A percentile compares a stretch with the other conserved stretches of the same genome.
phyloP scores from a whole-genome alignment of 2,888 invertebrate genomes.

The Ptycholaimellus sp. region DNA sequence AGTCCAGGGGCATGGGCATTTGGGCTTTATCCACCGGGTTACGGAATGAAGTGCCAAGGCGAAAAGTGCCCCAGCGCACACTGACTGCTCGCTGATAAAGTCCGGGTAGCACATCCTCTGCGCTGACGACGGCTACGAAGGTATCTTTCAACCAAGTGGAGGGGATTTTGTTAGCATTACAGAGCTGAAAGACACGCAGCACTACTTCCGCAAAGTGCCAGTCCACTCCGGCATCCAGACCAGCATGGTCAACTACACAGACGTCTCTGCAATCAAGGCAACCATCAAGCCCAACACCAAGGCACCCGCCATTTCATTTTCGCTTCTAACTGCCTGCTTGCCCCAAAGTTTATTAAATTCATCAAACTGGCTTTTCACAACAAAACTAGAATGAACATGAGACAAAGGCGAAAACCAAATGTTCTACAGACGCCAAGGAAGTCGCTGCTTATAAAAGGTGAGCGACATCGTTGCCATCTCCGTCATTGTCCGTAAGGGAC shows the following conservation, averaged over 20 bases:
- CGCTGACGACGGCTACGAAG: constrained; percentile 82
- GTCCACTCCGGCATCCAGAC: constrained; percentile 42
- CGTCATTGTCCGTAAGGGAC: constrained; percentile 32
- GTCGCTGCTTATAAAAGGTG: constrained; percentile 65
- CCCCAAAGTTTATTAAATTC: too few species aligned
- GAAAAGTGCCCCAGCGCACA: too few species aligned
- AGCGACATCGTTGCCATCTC: constrained; percentile 48
- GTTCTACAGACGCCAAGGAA: constrained; percentile 95
- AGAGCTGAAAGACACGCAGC: constrained; percentile 10
- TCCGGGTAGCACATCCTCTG: constrained; percentile 68
- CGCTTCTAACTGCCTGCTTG: too few species aligned
- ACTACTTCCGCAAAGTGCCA: constrained; percentile 36
- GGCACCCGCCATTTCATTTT: too few species aligned
- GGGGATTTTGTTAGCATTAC: not conserved
- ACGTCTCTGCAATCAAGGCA: constrained; percentile 40
- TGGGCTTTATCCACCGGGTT: too few species aligned
- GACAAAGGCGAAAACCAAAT: constrained; percentile 38
- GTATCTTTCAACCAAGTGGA: constrained; percentile 26
- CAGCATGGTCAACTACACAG: constrained; percentile 51
- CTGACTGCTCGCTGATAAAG: constrained; percentile 47
- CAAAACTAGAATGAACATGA: too few species aligned
- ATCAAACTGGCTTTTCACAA: not conserved
- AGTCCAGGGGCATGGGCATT: too few species aligned
- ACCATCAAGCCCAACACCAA: constrained; percentile 59
- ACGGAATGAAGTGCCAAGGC: too few species aligned